Conservation (phyloP, 2,113 vertebrate genomes). For the Corythaixoides concolor region DNA sequence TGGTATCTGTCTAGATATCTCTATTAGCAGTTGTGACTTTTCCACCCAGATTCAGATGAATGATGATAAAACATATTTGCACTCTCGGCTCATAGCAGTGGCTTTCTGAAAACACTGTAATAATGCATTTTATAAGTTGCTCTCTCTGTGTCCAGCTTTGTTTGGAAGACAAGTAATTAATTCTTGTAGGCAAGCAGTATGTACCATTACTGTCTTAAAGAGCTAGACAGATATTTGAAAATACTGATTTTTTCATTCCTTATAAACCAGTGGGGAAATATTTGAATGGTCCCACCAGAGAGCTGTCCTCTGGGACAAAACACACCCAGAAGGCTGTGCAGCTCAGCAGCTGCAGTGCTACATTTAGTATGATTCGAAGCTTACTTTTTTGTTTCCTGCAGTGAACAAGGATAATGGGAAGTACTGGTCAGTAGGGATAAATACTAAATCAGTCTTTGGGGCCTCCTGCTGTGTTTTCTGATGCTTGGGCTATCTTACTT, state of each 20-base stretch:
- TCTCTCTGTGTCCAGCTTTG: background rate
- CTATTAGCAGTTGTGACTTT: background rate
- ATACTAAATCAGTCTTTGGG: slow-evolving; percentile 17
- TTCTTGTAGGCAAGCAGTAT: background rate
- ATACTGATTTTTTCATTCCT: background rate
- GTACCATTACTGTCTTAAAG: background rate
- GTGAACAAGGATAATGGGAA: slow-evolving; percentile 28
- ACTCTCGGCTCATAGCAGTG: background rate
- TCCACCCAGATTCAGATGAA: background rate
- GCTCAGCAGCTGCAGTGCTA: background rate
- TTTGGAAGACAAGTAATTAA: background rate
- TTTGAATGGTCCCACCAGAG: background rate
- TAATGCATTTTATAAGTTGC: background rate
- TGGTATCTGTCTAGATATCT: background rate
- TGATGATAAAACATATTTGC: background rate
- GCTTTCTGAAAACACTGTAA: background rate
- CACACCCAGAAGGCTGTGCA: background rate
- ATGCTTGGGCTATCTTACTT: slow-evolving; percentile 15
- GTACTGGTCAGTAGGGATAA: slow-evolving; percentile 5
- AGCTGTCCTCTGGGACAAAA: background rate
- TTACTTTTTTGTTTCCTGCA: background rate
- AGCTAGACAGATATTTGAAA: background rate
- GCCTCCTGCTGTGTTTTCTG: slow-evolving; percentile 25
- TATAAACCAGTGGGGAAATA: background rate
- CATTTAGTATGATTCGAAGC: background rate